phyloP scores from a whole-genome alignment of 2,797 vertebrate species.

The Tenualosa ilisha region DNA sequence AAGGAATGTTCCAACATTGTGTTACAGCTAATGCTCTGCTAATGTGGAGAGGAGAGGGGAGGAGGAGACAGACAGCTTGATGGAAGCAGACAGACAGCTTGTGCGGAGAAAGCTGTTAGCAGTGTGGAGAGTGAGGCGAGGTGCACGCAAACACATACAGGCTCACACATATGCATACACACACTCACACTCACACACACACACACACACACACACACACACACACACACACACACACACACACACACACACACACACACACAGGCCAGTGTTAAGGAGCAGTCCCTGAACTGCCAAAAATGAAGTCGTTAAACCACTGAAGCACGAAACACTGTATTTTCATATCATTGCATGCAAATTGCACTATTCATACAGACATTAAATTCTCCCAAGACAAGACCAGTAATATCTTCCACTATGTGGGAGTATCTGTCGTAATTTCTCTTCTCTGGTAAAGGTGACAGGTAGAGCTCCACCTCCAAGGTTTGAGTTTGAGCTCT shows the following conservation, averaged over 20 bases:
- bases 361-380: neutral
- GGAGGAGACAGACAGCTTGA: neutral
- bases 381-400: neutral
- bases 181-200: too few species aligned
- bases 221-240: too few species aligned
- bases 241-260: too few species aligned
- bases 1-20: neutral
- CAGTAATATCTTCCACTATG: neutral
- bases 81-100: neutral
- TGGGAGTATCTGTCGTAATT: neutral
- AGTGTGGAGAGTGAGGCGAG: neutral
- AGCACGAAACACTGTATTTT: neutral
- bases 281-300: neutral
- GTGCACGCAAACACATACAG: neutral
- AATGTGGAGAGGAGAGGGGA: neutral
- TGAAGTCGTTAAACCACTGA: neutral
- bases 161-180: neutral
- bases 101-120: neutral
- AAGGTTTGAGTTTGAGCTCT: neutral
- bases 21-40: constrained; percentile 2
- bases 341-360: neutral
- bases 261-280: too few species aligned
- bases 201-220: too few species aligned
- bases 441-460: neutral
- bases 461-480: neutral